Percentiles rank a stretch among this genome's conserved stretches.
phyloP scores from a whole-genome alignment of 2,797 vertebrate genomes.

The Balearica regulorum region DNA sequence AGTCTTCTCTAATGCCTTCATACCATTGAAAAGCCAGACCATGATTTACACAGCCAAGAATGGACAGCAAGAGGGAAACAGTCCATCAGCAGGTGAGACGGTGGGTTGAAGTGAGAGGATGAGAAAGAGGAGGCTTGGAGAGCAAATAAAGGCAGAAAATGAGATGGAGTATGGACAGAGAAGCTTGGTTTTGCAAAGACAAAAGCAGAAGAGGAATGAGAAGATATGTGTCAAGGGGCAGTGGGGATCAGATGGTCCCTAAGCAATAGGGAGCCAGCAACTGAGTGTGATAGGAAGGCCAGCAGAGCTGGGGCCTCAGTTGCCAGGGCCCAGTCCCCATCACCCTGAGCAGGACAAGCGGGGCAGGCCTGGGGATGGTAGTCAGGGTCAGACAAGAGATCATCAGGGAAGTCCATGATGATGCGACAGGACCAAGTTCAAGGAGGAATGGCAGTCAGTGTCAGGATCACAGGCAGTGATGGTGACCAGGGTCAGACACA shows the following conservation, averaged over 20 bases:
- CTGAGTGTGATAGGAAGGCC: not conserved
- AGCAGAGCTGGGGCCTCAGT: not conserved
- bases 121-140: not conserved
- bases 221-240: not conserved
- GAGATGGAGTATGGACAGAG: not conserved
- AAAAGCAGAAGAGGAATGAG: not conserved
- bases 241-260: not conserved
- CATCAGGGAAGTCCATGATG: not conserved
- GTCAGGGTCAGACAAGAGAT: not conserved
- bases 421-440: not conserved
- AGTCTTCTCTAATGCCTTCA: not conserved
- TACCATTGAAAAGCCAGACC: not conserved
- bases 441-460: not conserved
- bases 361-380: not conserved
- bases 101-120: not conserved
- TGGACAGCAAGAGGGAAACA: not conserved
- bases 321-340: not conserved
- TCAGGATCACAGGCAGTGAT: not conserved
- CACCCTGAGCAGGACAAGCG: not conserved
- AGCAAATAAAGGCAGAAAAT: not conserved
- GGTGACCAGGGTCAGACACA: not conserved
- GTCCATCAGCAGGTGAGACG: constrained; percentile 1
- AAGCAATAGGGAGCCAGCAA: not conserved
- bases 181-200: not conserved
- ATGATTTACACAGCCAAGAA: not conserved